Conservation (phyloP, 1,140 invertebrate genomes). For the Hormaphis cornu region DNA sequence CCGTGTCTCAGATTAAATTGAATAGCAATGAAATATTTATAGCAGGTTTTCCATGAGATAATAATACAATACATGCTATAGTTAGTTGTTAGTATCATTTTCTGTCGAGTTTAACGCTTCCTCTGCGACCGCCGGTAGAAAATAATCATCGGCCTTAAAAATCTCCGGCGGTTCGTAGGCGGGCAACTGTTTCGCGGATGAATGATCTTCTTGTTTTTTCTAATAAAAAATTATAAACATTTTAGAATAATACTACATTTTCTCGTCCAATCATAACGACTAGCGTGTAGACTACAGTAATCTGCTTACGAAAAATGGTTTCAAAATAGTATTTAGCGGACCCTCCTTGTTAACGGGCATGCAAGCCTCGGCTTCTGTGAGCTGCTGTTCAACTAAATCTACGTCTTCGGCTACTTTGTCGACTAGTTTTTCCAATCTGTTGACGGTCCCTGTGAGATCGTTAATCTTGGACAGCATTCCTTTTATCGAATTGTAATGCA, state of each 20-base stretch:
- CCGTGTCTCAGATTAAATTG: no score
- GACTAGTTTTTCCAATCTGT: slow-evolving; percentile 12
- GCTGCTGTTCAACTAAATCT: slow-evolving; percentile 7
- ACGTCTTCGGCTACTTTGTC: slow-evolving; percentile 5
- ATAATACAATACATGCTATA: no score
- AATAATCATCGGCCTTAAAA: slow-evolving; percentile 21
- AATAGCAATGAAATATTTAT: no score
- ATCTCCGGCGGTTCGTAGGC: slow-evolving; percentile 8
- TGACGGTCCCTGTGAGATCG: neutral
- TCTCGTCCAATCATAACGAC: neutral
- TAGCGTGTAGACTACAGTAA: neutral
- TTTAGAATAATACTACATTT: no score
- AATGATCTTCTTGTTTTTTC: slow-evolving; percentile 27
- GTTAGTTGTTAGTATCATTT: neutral
- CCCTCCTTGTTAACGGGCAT: slow-evolving; percentile 16
- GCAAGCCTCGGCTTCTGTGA: slow-evolving; percentile 20
- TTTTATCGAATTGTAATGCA: slow-evolving; percentile 16
- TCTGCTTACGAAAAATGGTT: slow-evolving; percentile 17
- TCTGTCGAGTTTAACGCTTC: neutral
- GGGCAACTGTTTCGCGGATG: neutral
- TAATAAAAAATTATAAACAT: no score
- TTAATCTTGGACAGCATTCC: neutral
- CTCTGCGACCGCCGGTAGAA: neutral
- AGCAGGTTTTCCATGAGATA: no score
- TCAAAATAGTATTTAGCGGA: slow-evolving; percentile 9